Base-by-base conservation (phyloP, 2,888 invertebrate species). In the Sphinx pinastri region DNA sequence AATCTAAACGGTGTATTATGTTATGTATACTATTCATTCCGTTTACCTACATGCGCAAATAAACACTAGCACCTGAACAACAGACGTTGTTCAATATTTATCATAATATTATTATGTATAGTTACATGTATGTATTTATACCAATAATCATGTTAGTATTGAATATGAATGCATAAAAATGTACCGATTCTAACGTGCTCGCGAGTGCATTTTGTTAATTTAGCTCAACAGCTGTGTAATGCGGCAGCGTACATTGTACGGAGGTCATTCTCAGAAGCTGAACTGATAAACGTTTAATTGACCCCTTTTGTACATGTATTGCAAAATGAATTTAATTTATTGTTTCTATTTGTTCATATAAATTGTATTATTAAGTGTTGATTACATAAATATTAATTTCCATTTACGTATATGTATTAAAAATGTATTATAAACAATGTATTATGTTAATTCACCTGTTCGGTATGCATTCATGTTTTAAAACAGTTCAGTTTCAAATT, bases 181-280 rank as follows among this genome's bases (percentile, higher is more conserved):
- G 7, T 16, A 25, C 4, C 19, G 25, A 57, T 57, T 13, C 19
- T 31, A 57, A 25, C 13, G 25, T 57, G 25, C 25, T 25, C 57
- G 25, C 57, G 13, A 25, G 25, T 38, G 25, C 19, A 63, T 19
- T 63, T 63, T 63, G 63, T 47, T 63, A 49, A 63, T 63, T 63
- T 63, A 63, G 63, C 49, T 49, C 19, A 63, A 63, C 49, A 63
- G 63, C 63, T 63, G 63, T 49, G 63, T 63, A 63, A 63, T 63
- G 49, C 63, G 63, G 63, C 63, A 63, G 63, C 49, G 49, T 63
- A 63, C 63, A 63, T 47, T 63, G 49, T 63, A 63, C 47, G 63
- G 63, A 63, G 63, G 63, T 63, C 63, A 63, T 63, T 63, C 63
- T 63, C 63, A 63, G 63, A 63, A 63, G 63, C 63, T 63, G 63